Percentiles rank a stretch among this genome's conserved stretches.
Evolutionary conservation across 64 coral and sea anemone genomes (phyloP).

Genomic region (Platygyra sinensis): DNA sequence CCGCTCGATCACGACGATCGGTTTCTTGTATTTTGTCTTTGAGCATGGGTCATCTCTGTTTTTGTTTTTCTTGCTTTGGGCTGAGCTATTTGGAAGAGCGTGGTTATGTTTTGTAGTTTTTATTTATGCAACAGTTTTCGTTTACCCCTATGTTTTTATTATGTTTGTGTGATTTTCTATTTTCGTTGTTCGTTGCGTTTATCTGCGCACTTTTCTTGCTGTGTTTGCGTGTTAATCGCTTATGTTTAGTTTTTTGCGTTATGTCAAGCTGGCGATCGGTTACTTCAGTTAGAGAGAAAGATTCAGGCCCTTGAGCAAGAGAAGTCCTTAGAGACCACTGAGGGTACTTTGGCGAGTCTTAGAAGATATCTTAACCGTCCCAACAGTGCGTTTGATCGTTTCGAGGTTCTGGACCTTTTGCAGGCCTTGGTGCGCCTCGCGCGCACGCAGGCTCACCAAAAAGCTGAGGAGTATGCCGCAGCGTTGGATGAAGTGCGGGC

Average conservation of each 20-base stretch:
- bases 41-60: too few relatives aligned
- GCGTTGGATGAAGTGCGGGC: slow-evolving; percentile 12
- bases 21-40: too few relatives aligned
- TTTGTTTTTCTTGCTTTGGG: too few relatives aligned
- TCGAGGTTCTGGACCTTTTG: slow-evolving; percentile 18
- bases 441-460: not conserved
- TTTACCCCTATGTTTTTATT: too few relatives aligned
- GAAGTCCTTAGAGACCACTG: not conserved
- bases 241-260: not conserved
- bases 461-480: slow-evolving; percentile 25
- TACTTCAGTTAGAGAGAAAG: not conserved
- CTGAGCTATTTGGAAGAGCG: too few relatives aligned
- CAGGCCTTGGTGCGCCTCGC: slow-evolving; percentile 7
- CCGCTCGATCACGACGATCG: not conserved
- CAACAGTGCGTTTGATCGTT: not conserved
- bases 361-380: slow-evolving; percentile 22
- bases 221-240: not conserved
- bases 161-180: too few relatives aligned
- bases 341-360: not conserved
- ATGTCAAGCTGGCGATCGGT: not conserved
- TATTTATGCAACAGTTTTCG: too few relatives aligned
- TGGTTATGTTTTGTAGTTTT: too few relatives aligned
- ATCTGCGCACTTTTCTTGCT: not conserved
- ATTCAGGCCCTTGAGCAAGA: not conserved
- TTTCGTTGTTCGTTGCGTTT: not conserved